Conservation (phyloP, 2,888 invertebrate genomes). For the Epirrhoe alternata region DNA sequence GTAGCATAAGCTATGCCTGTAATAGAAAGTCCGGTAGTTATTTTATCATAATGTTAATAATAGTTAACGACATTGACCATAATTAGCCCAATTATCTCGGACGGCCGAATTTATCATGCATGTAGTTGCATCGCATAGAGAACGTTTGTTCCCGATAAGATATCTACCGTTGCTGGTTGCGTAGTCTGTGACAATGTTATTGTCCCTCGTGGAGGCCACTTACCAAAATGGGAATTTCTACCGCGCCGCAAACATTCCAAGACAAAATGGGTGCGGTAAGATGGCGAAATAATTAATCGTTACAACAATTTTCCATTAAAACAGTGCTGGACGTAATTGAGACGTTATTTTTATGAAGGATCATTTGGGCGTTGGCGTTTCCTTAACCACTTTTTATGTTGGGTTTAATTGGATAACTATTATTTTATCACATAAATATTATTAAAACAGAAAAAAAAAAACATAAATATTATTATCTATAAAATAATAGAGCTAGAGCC, state of each 20-base stretch:
- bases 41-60: not conserved
- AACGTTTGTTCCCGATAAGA: slow-evolving; percentile 20
- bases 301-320: not conserved
- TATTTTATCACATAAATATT: no score
- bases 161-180: slow-evolving; percentile 3
- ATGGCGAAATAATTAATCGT: not conserved
- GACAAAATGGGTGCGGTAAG: not conserved
- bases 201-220: slow-evolving; percentile 11
- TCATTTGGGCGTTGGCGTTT: no score
- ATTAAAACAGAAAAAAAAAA: no score
- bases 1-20: not conserved
- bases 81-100: slow-evolving; percentile 12
- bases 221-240: slow-evolving; percentile 7
- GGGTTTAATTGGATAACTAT: no score
- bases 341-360: not conserved
- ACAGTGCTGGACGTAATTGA: not conserved
- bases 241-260: slow-evolving; percentile 2
- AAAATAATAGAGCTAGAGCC: no score
- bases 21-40: not conserved
- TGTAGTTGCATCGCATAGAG: slow-evolving; percentile 11
- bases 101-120: slow-evolving; percentile 11
- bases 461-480: no score
- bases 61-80: not conserved
- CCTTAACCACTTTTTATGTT: no score
- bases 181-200: slow-evolving; percentile 1